Evolutionary conservation across 2,888 invertebrate species (phyloP).

Genomic region (Monoplex corrugatus): DNA sequence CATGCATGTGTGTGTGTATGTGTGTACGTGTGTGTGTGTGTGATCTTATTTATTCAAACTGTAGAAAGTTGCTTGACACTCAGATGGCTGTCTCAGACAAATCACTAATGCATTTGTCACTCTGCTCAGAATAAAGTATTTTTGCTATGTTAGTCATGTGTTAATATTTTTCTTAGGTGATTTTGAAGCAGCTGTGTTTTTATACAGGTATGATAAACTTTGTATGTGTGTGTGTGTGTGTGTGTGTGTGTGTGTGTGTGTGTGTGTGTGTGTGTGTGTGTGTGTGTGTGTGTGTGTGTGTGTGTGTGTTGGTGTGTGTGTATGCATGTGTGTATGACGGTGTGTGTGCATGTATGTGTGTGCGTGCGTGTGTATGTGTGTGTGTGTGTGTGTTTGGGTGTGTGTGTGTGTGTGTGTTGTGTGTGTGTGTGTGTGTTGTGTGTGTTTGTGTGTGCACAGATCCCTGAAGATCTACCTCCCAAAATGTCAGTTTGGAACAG

Average conservation of each 20-base stretch:
- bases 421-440: neutral
- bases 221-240: neutral
- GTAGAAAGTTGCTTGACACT: too few relatives aligned
- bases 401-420: neutral
- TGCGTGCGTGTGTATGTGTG: neutral
- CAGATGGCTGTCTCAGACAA: too few relatives aligned
- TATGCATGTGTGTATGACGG: neutral
- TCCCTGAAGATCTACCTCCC: conserved; percentile 74
- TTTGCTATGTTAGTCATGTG: too few relatives aligned
- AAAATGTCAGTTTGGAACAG: conserved; percentile 79
- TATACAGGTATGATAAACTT: neutral
- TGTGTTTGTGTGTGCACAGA: conserved; percentile 53
- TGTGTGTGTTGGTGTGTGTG: neutral
- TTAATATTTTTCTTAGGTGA: too few relatives aligned
- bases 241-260: too few relatives aligned
- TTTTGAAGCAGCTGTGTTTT: too few relatives aligned
- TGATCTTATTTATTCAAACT: too few relatives aligned
- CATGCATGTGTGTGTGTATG: too few relatives aligned
- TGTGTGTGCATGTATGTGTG: neutral
- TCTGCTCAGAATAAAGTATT: too few relatives aligned
- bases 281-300: neutral
- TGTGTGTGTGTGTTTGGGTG: neutral
- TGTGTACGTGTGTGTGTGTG: too few relatives aligned
- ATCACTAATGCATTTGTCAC: too few relatives aligned
- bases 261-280: neutral